phyloP scores from a whole-genome alignment of 2,797 vertebrate genomes.

The Myotis findleyi region DNA sequence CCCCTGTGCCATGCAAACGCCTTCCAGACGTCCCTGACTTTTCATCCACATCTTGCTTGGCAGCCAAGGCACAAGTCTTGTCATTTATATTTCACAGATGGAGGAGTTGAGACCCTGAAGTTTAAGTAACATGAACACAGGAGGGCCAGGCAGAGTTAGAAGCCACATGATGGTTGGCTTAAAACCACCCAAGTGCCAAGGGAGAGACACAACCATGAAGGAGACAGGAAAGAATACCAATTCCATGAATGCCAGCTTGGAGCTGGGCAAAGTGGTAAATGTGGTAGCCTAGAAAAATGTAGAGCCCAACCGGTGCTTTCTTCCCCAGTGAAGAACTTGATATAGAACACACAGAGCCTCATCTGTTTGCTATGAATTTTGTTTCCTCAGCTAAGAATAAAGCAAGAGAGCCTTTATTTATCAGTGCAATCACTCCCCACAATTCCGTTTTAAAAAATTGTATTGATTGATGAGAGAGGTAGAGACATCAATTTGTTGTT shows the following conservation, averaged over 20 bases:
- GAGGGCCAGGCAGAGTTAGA: not conserved
- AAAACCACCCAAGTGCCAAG: not conserved
- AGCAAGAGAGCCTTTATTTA: not conserved
- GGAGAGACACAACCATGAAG: not conserved
- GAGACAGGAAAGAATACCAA: not conserved
- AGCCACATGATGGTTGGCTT: not conserved
- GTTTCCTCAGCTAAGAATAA: slow-evolving; percentile 17
- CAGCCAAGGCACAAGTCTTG: not conserved
- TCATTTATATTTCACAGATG: not conserved
- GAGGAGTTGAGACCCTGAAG: slow-evolving; percentile 8
- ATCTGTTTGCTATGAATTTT: not conserved
- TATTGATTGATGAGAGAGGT: not conserved
- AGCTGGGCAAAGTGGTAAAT: not conserved
- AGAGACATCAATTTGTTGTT: not conserved
- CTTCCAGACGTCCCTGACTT: slow-evolving; percentile 48
- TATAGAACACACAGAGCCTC: not conserved
- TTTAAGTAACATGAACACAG: not conserved
- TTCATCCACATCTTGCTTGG: slow-evolving; percentile 32
- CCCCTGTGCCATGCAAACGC: not conserved
- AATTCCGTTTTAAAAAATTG: not conserved
- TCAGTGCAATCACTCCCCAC: not conserved
- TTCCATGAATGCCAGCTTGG: not conserved
- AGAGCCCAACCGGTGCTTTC: not conserved
- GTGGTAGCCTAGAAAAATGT: not conserved
- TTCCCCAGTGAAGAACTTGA: not conserved